Percentiles rank a stretch among this genome's conserved stretches.
Conservation (phyloP, 2,113 vertebrate species). For the Cavia aperea region DNA sequence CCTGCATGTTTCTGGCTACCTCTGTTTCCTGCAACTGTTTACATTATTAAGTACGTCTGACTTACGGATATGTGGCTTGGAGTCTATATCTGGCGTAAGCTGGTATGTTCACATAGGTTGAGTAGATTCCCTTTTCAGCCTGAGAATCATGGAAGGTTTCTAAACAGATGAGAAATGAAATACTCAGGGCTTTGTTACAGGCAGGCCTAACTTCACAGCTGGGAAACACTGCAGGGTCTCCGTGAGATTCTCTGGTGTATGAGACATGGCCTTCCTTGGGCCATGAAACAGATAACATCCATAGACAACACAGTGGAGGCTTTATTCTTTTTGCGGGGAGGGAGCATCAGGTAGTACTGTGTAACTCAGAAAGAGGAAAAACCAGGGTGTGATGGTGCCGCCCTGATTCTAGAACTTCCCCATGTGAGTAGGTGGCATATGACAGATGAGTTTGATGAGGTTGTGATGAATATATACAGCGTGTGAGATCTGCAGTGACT, state of each 20-base stretch:
- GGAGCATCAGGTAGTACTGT: not conserved
- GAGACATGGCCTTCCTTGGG: not conserved
- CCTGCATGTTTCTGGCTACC: slow-evolving; percentile 65
- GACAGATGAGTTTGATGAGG: slow-evolving; percentile 13
- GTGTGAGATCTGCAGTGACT: not conserved
- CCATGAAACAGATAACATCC: slow-evolving; percentile 26
- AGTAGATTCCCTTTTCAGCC: slow-evolving; percentile 42
- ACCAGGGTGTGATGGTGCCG: not conserved
- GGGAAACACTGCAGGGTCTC: slow-evolving; percentile 40
- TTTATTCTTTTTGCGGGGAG: not conserved
- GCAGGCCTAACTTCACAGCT: slow-evolving; percentile 41
- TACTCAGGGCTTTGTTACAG: slow-evolving; percentile 24
- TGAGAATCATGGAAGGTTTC: slow-evolving; percentile 27
- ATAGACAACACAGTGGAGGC: not conserved
- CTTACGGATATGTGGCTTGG: slow-evolving; percentile 52
- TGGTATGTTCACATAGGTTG: slow-evolving; percentile 22
- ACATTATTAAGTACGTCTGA: slow-evolving; percentile 65
- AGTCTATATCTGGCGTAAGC: slow-evolving; percentile 11
- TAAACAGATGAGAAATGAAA: slow-evolving; percentile 44
- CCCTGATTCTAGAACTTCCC: not conserved
- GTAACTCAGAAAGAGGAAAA: not conserved
- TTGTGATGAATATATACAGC: not conserved
- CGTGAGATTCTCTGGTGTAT: slow-evolving; percentile 28
- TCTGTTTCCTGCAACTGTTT: slow-evolving; percentile 70
- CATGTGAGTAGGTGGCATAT: not conserved